phyloP scores from a whole-genome alignment of 2,113 vertebrate species.

The Psammodynastes pulverulentus region DNA sequence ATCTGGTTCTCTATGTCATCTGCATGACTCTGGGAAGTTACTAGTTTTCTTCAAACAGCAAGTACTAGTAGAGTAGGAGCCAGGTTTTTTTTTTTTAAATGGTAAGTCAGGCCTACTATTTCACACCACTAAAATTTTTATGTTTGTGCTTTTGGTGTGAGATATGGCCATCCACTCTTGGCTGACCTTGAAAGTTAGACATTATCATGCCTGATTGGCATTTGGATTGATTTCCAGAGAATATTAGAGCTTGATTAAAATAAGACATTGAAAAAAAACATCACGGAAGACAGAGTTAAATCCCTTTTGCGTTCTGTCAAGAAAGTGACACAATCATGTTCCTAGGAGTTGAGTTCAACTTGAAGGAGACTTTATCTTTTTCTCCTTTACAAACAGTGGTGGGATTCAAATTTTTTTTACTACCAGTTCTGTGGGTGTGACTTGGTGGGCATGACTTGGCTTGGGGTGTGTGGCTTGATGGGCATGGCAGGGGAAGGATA shows the following conservation, averaged over 20 bases:
- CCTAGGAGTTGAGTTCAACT: not conserved
- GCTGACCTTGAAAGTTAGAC: not conserved
- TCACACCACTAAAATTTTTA: not conserved
- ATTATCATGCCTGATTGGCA: not conserved
- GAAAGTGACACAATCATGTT: not conserved
- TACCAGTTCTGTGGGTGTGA: too few species aligned
- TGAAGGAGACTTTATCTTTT: not conserved
- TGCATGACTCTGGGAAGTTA: not conserved
- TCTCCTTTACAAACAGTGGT: too few species aligned
- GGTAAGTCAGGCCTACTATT: not conserved
- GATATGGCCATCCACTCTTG: not conserved
- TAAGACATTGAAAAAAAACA: not conserved
- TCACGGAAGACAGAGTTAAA: not conserved
- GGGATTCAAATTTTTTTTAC: too few species aligned
- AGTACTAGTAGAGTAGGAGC: not conserved
- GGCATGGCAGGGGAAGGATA: too few species aligned
- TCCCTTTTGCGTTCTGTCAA: not conserved
- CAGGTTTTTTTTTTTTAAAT: not conserved
- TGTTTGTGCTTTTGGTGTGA: not conserved
- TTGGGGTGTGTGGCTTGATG: too few species aligned
- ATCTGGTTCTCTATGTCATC: not conserved
- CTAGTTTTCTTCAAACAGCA: not conserved
- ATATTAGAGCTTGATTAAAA: not conserved
- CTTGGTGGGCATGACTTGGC: too few species aligned
- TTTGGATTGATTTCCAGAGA: not conserved